These are phyloP conservation scores for Ctenoplectra terminalis DNA, from an alignment of 1,140 invertebrate genomes.

Conservation along the genomic window DNA sequence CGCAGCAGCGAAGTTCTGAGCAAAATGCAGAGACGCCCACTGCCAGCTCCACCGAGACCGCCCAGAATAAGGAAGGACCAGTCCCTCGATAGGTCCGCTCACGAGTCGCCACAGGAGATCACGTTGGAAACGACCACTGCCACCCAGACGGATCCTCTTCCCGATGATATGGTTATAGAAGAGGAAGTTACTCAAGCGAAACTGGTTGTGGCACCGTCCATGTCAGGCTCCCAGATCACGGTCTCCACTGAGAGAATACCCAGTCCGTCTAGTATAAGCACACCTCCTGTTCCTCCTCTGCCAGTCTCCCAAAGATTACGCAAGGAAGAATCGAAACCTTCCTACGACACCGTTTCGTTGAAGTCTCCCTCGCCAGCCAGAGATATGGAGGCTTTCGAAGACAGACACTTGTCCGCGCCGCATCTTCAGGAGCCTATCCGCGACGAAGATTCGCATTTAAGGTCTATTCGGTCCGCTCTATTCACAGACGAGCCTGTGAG, in stretches of 20 bases:
- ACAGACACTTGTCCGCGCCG: conserved; percentile 52
- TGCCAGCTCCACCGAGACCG: conserved; percentile 91
- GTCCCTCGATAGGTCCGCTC: conserved; percentile 1
- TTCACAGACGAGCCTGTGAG: conserved; percentile 79
- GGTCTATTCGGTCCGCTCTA: conserved; percentile 64
- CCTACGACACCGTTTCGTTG: conserved; percentile 52
- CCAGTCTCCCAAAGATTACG: conserved; percentile 46
- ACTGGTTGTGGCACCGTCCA: conserved; percentile 75
- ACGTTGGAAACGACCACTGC: conserved; percentile 87
- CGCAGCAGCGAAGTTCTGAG: conserved; percentile 88
- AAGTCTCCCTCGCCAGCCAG: conserved; percentile 32
- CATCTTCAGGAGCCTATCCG: conserved; percentile 31
- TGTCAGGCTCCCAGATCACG: conserved; percentile 78
- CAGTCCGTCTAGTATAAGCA: conserved; percentile 59
- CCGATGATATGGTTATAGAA: conserved; percentile 89
- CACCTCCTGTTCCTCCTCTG: conserved; percentile 72
- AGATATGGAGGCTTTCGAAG: conserved; percentile 20
- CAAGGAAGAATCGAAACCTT: conserved; percentile 7
- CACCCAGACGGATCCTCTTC: conserved; percentile 91
- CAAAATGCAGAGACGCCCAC: conserved; percentile 91
- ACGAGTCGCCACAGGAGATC: conserved; percentile 21
- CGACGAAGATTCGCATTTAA: conserved; percentile 27
- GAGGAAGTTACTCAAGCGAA: conserved; percentile 81
- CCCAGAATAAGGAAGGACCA: conserved; percentile 82
- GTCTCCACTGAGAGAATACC: conserved; percentile 79